phyloP scores from a whole-genome alignment of 1,140 invertebrate species.

The Idris sp. region DNA sequence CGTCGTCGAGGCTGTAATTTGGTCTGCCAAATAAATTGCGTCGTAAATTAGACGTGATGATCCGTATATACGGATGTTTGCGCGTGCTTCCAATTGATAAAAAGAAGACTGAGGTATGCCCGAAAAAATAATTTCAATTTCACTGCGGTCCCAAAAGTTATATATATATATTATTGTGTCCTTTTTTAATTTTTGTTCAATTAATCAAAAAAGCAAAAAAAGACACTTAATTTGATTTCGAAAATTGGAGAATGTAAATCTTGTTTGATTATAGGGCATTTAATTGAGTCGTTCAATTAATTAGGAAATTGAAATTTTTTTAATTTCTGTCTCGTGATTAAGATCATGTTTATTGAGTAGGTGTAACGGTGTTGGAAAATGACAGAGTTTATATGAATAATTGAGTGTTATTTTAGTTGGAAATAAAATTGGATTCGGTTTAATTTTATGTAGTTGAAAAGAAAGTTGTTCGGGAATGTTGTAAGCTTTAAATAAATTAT shows the following conservation, averaged over 20 bases:
- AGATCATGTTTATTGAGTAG: constrained; percentile 38
- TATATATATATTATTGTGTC: constrained; percentile 29
- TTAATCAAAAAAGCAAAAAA: too few relatives aligned
- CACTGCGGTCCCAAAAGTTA: constrained; percentile 1
- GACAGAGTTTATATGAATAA: constrained; percentile 26
- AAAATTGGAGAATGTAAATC: constrained; percentile 39
- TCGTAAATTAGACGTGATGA: constrained; percentile 58
- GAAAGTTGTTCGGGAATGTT: background rate
- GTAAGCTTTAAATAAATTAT: too few relatives aligned
- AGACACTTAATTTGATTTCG: constrained; percentile 36
- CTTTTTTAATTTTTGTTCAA: too few relatives aligned
- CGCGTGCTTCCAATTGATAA: constrained; percentile 60
- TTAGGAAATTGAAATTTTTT: constrained; percentile 33
- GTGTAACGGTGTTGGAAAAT: constrained; percentile 44
- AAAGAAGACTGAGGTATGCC: constrained; percentile 15
- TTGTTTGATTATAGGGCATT: constrained; percentile 34
- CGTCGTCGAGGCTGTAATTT: constrained; percentile 53
- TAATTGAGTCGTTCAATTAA: constrained; percentile 53
- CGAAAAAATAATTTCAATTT: constrained; percentile 46
- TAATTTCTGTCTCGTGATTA: constrained; percentile 23
- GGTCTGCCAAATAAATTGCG: constrained; percentile 59
- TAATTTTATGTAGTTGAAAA: constrained; percentile 1
- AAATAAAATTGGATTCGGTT: constrained; percentile 5
- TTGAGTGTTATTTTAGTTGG: constrained; percentile 8
- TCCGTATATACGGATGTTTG: constrained; percentile 46